Percentiles rank a stretch among this genome's conserved stretches.
phyloP scores from a whole-genome alignment of 2,797 vertebrate genomes.

The Erpetoichthys calabaricus region DNA sequence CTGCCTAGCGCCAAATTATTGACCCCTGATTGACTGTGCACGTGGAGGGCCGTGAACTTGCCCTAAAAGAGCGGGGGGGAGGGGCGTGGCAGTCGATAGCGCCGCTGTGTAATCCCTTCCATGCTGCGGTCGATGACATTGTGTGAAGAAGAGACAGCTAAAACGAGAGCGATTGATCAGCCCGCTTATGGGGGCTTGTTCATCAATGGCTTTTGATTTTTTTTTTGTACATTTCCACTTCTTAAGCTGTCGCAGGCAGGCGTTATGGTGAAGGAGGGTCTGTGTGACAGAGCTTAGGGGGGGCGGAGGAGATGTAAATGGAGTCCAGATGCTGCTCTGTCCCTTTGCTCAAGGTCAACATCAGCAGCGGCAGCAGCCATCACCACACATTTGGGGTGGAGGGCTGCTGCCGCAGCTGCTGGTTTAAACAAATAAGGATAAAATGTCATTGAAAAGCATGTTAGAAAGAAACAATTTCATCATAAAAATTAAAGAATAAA shows the following conservation, averaged over 20 bases:
- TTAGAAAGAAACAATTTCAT: too few species aligned
- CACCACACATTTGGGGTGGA: conserved; percentile 9
- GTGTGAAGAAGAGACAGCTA: conserved; percentile 24
- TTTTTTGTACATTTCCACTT: conserved; percentile 16
- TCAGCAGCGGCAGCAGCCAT: conserved; percentile 55
- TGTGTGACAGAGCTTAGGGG: neutral
- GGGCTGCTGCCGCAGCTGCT: too few species aligned
- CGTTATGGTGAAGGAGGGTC: neutral
- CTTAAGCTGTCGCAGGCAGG: conserved; percentile 5
- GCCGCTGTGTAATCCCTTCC: conserved; percentile 17
- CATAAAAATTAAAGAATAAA: too few species aligned
- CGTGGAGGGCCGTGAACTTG: conserved; percentile 51
- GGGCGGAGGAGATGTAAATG: neutral
- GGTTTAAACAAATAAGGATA: too few species aligned
- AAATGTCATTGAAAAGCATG: too few species aligned
- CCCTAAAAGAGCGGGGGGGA: conserved; percentile 36
- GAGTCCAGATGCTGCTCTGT: conserved; percentile 18
- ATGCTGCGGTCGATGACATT: conserved; percentile 29
- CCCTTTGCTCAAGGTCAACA: conserved; percentile 52
- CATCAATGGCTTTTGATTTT: conserved; percentile 27
- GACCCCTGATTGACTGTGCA: conserved; percentile 49
- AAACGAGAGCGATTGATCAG: conserved; percentile 32
- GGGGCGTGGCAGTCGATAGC: conserved; percentile 27
- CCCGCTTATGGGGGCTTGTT: conserved; percentile 25
- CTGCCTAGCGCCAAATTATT: conserved; percentile 37